phyloP scores from a whole-genome alignment of 2,888 invertebrate species.

The Cosmopolites sordidus region DNA sequence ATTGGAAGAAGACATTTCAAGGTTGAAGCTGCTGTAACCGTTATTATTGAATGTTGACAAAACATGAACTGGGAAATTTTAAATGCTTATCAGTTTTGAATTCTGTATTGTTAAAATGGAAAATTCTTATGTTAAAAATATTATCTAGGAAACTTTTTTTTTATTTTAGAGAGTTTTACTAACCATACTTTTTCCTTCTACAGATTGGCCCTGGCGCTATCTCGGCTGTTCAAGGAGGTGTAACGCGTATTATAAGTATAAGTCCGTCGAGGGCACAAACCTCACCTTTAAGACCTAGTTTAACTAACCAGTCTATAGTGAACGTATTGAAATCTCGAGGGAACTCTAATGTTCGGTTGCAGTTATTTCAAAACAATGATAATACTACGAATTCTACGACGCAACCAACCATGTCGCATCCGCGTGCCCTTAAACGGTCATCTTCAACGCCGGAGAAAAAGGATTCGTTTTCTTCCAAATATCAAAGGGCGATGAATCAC shows the following conservation, averaged over 20 bases:
- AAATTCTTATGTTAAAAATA: too few species aligned
- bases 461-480: slow-evolving; percentile 54
- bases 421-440: slow-evolving; percentile 47
- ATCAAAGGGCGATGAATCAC: slow-evolving; percentile 67
- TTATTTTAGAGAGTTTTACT: too few species aligned
- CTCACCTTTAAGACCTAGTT: slow-evolving; percentile 46
- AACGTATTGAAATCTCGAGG: slow-evolving; percentile 44
- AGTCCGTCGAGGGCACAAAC: slow-evolving; percentile 44
- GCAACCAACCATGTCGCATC: slow-evolving; percentile 31
- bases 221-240: slow-evolving; percentile 46
- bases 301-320: slow-evolving; percentile 47
- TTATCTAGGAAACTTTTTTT: too few species aligned
- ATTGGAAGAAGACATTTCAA: too few species aligned
- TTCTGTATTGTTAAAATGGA: too few species aligned
- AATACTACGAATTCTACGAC: slow-evolving; percentile 22
- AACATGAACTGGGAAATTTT: too few species aligned
- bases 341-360: slow-evolving; percentile 42
- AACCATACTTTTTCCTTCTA: too few species aligned
- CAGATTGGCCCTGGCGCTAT: slow-evolving; percentile 35
- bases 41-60: too few species aligned
- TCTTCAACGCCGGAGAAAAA: slow-evolving; percentile 48
- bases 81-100: too few species aligned
- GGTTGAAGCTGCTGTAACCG: too few species aligned
- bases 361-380: slow-evolving; percentile 36
- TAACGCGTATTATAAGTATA: slow-evolving; percentile 54